phyloP scores from a whole-genome alignment of 2,888 invertebrate genomes.

The Eudemis profundana region DNA sequence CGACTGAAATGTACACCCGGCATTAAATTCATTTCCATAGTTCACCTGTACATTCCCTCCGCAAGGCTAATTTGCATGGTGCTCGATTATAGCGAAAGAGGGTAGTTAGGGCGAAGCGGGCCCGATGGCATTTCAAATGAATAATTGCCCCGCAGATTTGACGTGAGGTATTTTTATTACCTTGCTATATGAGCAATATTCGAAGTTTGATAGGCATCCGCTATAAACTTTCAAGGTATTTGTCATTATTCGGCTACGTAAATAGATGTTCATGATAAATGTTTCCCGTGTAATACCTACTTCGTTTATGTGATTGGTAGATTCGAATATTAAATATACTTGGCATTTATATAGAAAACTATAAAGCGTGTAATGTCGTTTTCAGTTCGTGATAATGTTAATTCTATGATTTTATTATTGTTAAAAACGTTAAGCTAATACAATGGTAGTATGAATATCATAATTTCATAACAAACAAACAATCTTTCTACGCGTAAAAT shows the following conservation, averaged over 20 bases:
- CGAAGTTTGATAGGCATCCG: conserved; percentile 59
- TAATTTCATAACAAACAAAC: too few species aligned
- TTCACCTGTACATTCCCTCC: conserved; percentile 44
- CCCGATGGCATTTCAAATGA: conserved; percentile 76
- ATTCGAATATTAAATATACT: neutral
- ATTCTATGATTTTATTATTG: too few species aligned
- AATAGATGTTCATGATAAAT: conserved; percentile 22
- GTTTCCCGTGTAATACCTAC: neutral
- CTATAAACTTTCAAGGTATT: conserved; percentile 53
- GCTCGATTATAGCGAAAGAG: conserved; percentile 49
- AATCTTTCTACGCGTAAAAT: too few species aligned
- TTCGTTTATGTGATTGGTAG: neutral
- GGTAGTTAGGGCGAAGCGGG: conserved; percentile 54
- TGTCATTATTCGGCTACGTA: conserved; percentile 25
- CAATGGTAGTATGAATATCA: too few species aligned
- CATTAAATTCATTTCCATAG: conserved; percentile 32
- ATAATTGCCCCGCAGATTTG: conserved; percentile 78
- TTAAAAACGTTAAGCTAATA: too few species aligned
- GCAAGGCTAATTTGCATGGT: conserved; percentile 50
- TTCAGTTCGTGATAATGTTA: too few species aligned
- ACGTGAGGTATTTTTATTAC: conserved; percentile 81
- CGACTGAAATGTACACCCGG: conserved; percentile 19
- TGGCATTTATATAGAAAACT: too few species aligned
- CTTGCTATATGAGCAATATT: conserved; percentile 66
- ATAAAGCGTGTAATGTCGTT: neutral